Percentiles rank a stretch among this genome's conserved stretches.
These are phyloP conservation scores for Callosobruchus maculatus DNA, from an alignment of 2,888 invertebrate genomes.

Conservation along the genomic window DNA sequence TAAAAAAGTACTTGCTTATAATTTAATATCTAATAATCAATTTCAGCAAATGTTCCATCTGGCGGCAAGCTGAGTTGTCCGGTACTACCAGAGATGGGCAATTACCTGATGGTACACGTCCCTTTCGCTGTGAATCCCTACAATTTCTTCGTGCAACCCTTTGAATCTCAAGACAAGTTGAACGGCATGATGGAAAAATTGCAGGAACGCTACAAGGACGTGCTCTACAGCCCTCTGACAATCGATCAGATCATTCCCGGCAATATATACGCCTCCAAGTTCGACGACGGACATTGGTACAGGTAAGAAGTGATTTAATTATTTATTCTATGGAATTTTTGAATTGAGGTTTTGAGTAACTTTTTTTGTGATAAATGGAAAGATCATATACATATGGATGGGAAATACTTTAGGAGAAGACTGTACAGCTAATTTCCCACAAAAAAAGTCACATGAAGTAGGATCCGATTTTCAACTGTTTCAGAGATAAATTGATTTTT, in stretches of 20 bases:
- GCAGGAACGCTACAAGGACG: conserved; percentile 58
- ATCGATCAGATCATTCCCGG: conserved; percentile 50
- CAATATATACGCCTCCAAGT: conserved; percentile 65
- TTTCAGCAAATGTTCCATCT: conserved; percentile 39
- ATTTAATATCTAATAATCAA: no score
- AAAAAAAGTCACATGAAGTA: no score
- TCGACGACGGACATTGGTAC: conserved; percentile 69
- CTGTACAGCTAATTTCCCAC: no score
- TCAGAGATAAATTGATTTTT: no score
- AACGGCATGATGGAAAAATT: conserved; percentile 63
- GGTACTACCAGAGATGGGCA: conserved; percentile 49
- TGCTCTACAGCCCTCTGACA: conserved; percentile 49
- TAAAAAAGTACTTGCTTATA: no score
- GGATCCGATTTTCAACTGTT: no score
- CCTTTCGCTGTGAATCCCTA: conserved; percentile 75
- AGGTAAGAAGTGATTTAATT: conserved; percentile 52
- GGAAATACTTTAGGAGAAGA: no score
- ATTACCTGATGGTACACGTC: conserved; percentile 68
- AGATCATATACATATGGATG: no score
- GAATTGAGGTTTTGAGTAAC: no score
- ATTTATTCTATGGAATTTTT: no score
- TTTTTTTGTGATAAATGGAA: no score
- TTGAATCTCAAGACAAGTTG: conserved; percentile 48
- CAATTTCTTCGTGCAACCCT: conserved; percentile 64
- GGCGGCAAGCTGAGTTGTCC: conserved; percentile 46